These are phyloP conservation scores for Casuarius casuarius DNA, from an alignment of 2,113 vertebrate species.

Conservation along the genomic window DNA sequence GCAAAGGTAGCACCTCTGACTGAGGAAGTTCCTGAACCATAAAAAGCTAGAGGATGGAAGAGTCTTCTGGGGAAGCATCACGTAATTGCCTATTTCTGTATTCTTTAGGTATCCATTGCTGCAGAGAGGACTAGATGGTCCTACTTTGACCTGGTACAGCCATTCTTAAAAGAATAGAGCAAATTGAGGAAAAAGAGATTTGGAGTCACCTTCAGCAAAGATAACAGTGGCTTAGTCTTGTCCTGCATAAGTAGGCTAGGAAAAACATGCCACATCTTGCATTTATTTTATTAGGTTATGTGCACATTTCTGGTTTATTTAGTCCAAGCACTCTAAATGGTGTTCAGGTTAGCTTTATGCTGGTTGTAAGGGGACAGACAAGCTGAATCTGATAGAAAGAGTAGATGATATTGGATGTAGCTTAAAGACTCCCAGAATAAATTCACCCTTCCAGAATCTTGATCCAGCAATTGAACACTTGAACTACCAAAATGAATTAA, in stretches of 20 bases:
- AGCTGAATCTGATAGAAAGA: conserved; percentile 34
- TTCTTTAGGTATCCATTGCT: background rate
- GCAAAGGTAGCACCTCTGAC: background rate
- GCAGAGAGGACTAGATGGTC: background rate
- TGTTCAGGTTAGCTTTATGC: background rate
- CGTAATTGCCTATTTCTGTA: background rate
- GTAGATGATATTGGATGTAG: conserved; percentile 22
- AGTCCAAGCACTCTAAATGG: background rate
- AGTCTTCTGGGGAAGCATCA: background rate
- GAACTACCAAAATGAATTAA: conserved; percentile 3
- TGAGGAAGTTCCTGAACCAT: background rate
- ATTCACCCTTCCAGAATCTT: conserved; percentile 38
- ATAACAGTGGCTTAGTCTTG: background rate
- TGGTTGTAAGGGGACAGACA: background rate
- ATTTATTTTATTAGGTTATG: conserved; percentile 24
- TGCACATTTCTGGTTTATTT: conserved; percentile 9
- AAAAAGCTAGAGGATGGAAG: background rate
- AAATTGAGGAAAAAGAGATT: background rate
- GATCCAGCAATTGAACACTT: conserved; percentile 19
- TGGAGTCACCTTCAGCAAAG: background rate
- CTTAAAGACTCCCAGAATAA: conserved; percentile 19
- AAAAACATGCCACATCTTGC: background rate
- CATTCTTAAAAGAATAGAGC: background rate
- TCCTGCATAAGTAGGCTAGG: background rate
- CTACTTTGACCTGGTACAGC: background rate